phyloP scores from a whole-genome alignment of 2,113 vertebrate species.

The Hiodon tergisus region DNA sequence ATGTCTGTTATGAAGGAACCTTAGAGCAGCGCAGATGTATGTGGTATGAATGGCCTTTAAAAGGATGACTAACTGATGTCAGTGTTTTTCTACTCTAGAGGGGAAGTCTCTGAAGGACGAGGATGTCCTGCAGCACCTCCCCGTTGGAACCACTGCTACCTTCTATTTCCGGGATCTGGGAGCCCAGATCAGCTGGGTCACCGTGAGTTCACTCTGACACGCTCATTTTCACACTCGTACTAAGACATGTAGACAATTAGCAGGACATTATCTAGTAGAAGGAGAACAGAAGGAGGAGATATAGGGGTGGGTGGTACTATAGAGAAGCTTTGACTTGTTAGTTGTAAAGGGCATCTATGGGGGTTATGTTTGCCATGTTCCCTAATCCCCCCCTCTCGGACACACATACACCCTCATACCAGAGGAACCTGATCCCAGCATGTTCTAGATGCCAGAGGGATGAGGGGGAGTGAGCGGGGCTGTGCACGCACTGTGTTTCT shows the following conservation, averaged over 20 bases:
- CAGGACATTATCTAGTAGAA: neutral
- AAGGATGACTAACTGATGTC: neutral
- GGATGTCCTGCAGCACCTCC: slow-evolving; percentile 84
- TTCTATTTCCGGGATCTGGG: slow-evolving; percentile 92
- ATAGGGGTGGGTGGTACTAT: neutral
- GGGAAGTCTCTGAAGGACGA: slow-evolving; percentile 88
- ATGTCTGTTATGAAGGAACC: neutral
- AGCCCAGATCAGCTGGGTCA: slow-evolving; percentile 96
- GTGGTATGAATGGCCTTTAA: slow-evolving; percentile 24
- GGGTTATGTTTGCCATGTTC: neutral
- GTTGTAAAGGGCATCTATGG: neutral
- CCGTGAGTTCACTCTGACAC: slow-evolving; percentile 59
- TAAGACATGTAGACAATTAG: neutral
- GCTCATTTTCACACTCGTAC: slow-evolving; percentile 9
- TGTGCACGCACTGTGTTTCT: no score
- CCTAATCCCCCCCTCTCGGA: no score
- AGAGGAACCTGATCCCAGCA: neutral
- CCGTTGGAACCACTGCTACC: slow-evolving; percentile 90
- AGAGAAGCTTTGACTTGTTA: neutral
- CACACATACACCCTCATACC: neutral
- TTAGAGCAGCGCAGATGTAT: neutral
- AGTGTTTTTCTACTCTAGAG: slow-evolving; percentile 58
- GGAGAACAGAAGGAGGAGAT: no score
- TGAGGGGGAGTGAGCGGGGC: neutral
- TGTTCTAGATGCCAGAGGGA: neutral